These are phyloP conservation scores for Hypsopygia costalis DNA, from an alignment of 2,888 invertebrate genomes.

Conservation along the genomic window DNA sequence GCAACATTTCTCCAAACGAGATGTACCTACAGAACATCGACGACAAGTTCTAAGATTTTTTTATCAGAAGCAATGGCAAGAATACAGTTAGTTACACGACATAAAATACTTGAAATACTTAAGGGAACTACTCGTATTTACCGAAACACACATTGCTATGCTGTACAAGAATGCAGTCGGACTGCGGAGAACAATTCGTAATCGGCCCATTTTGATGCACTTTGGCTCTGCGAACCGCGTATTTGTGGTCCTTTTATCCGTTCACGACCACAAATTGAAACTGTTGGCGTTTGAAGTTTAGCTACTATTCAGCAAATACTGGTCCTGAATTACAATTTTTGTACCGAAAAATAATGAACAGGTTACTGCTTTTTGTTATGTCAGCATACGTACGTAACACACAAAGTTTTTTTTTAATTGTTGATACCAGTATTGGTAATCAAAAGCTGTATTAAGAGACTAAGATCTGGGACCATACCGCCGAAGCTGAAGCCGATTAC, in stretches of 20 bases:
- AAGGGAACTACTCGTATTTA: not conserved
- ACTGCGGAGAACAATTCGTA: conserved; percentile 18
- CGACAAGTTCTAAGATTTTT: no score
- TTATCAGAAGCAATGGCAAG: no score
- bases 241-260: conserved; percentile 42
- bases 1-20: no score
- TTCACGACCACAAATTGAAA: conserved; percentile 45
- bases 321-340: conserved; percentile 16
- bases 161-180: conserved; percentile 8
- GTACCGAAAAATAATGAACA: not conserved
- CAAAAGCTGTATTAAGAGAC: no score
- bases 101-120: not conserved
- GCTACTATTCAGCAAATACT: conserved; percentile 20
- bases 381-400: no score
- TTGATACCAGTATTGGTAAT: no score
- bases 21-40: no score
- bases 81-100: not conserved
- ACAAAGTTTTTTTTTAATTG: no score
- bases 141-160: not conserved
- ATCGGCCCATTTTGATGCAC: conserved; percentile 26
- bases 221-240: conserved; percentile 25
- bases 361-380: no score
- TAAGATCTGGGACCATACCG: no score
- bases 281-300: conserved; percentile 43
- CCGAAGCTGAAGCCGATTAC: no score